Percentiles rank a stretch among this genome's conserved stretches.
Evolutionary conservation across 2,797 vertebrate species (phyloP).

Genomic region (Synanceia verrucosa): DNA sequence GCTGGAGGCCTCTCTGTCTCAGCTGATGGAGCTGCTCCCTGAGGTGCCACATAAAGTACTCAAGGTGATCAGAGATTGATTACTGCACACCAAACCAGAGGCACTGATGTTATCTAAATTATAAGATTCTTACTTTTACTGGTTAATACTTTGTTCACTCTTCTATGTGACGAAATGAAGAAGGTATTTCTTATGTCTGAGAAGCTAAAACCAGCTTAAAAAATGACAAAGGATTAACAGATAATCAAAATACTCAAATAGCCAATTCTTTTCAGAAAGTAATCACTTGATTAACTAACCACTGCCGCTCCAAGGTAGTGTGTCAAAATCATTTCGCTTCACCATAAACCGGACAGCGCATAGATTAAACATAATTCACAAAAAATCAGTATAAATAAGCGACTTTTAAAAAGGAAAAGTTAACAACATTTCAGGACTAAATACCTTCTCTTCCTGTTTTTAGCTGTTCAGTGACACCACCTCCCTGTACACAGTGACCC

Average conservation of each 20-base stretch:
- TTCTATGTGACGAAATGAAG: not conserved
- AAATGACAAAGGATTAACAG: not conserved
- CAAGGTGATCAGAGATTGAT: constrained; percentile 81
- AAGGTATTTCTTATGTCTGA: not conserved
- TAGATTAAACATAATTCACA: not conserved
- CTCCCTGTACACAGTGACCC: constrained; percentile 75
- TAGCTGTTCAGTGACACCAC: constrained; percentile 89
- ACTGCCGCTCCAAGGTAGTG: not conserved
- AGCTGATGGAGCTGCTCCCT: constrained; percentile 87
- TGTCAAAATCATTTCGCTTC: not conserved
- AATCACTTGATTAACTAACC: not conserved
- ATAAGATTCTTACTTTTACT: not conserved
- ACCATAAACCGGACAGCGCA: not conserved
- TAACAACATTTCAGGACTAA: not conserved
- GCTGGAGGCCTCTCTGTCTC: constrained; percentile 80
- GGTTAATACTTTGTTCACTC: too few species aligned
- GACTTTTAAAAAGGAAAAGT: not conserved
- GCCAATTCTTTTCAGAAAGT: not conserved
- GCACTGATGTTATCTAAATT: not conserved
- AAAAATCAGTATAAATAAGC: not conserved
- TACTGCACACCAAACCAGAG: too few species aligned
- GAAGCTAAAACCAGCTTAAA: not conserved
- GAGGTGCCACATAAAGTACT: constrained; percentile 90
- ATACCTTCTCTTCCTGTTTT: constrained; percentile 46
- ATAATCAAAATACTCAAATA: not conserved